A percentile compares a stretch with the other conserved stretches of the same genome.
These are phyloP conservation scores for Dynastes maya DNA, from an alignment of 2,888 invertebrate species.

Conservation along the genomic window DNA sequence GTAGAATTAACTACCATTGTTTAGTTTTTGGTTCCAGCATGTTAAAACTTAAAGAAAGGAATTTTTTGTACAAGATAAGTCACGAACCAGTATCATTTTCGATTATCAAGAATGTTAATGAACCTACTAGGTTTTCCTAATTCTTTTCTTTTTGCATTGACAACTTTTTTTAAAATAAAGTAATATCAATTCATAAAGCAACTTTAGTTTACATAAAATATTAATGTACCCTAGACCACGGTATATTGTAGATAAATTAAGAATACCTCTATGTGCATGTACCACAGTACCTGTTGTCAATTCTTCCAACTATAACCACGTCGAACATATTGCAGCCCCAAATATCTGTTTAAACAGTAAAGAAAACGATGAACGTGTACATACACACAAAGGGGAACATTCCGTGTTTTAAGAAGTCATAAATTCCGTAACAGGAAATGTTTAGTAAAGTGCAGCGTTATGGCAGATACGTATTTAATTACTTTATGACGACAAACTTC, in stretches of 20 bases:
- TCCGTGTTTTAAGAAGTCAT: conserved; percentile 20
- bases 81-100: no score
- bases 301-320: neutral
- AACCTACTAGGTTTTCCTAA: no score
- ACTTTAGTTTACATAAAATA: neutral
- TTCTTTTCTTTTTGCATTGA: no score
- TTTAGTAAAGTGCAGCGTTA: conserved; percentile 27
- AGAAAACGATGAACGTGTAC: neutral
- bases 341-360: neutral
- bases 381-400: conserved; percentile 5
- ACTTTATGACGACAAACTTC: conserved; percentile 35
- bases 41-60: no score
- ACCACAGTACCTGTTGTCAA: neutral
- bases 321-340: no score
- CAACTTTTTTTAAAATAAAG: no score
- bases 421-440: conserved; percentile 27
- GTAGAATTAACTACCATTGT: no score
- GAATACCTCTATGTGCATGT: neutral
- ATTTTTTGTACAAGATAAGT: no score
- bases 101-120: no score
- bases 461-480: conserved; percentile 21
- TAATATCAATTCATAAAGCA: no score
- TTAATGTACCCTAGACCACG: neutral
- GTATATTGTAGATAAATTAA: neutral
- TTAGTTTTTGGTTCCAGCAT: no score